Evolutionary conservation across 1,140 invertebrate genomes (phyloP).

Genomic region (Apolygus lucorum): DNA sequence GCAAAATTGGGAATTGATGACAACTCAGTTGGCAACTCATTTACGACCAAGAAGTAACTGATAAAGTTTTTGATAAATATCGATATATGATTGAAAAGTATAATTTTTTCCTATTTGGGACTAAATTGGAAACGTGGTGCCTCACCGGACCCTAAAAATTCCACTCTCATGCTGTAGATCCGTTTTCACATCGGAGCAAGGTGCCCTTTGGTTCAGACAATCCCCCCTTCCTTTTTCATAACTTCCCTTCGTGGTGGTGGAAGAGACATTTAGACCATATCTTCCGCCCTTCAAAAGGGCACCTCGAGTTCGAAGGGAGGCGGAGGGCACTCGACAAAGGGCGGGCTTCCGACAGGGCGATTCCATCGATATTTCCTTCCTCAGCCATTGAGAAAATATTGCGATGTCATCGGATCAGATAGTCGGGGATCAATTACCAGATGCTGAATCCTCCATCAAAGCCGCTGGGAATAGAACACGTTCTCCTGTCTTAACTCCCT

Average conservation of each 20-base stretch:
- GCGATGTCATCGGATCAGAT: slow-evolving; percentile 8
- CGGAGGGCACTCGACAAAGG: background rate
- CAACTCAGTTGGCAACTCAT: too few species aligned
- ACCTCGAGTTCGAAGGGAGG: background rate
- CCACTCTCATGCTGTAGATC: background rate
- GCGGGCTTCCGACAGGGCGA: background rate
- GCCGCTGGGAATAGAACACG: too few species aligned
- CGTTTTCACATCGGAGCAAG: too few species aligned
- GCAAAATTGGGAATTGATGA: too few species aligned
- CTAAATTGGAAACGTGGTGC: too few species aligned
- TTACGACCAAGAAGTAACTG: too few species aligned
- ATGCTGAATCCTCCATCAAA: too few species aligned
- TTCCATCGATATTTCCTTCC: slow-evolving; percentile 4
- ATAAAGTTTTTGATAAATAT: too few species aligned
- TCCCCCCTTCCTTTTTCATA: background rate
- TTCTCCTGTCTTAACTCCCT: too few species aligned
- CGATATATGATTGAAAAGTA: too few species aligned
- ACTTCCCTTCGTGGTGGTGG: background rate
- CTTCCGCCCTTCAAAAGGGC: background rate
- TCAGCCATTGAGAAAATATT: background rate
- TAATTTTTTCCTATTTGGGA: too few species aligned
- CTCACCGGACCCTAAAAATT: too few species aligned
- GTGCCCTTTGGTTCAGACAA: background rate
- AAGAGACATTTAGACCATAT: slow-evolving; percentile 4
- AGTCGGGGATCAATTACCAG: background rate